Conservation (phyloP, 2,113 vertebrate species). For the Callorhinus ursinus region DNA sequence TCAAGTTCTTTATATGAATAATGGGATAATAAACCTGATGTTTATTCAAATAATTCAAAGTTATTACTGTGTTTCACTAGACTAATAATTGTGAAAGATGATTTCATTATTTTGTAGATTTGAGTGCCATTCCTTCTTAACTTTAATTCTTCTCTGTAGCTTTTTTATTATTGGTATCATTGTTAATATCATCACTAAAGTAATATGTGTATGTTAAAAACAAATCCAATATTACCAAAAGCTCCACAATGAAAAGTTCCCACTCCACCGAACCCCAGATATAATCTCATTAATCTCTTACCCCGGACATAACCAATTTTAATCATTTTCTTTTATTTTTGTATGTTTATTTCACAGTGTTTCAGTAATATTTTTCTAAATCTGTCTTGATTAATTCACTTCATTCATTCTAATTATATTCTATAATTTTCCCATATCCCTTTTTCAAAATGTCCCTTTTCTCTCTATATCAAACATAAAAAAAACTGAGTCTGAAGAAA, state of each 20-base stretch:
- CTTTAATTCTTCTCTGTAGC: neutral
- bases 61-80: neutral
- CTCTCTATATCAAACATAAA: neutral
- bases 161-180: neutral
- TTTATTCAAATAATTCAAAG: neutral
- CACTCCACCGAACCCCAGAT: neutral
- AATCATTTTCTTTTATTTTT: neutral
- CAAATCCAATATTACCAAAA: neutral
- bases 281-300: neutral
- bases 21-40: neutral
- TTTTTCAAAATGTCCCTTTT: neutral
- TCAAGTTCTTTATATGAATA: neutral
- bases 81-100: neutral
- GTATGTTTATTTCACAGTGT: neutral
- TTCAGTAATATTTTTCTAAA: neutral
- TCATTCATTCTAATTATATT: neutral
- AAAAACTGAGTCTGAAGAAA: neutral
- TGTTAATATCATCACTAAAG: neutral
- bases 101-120: neutral
- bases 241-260: neutral
- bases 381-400: neutral
- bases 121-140: neutral
- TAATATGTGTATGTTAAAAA: neutral
- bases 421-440: neutral
- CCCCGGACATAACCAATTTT: neutral